Evolutionary conservation across 2,888 invertebrate species (phyloP).

Genomic region (Scelioninae gen. 2): DNA sequence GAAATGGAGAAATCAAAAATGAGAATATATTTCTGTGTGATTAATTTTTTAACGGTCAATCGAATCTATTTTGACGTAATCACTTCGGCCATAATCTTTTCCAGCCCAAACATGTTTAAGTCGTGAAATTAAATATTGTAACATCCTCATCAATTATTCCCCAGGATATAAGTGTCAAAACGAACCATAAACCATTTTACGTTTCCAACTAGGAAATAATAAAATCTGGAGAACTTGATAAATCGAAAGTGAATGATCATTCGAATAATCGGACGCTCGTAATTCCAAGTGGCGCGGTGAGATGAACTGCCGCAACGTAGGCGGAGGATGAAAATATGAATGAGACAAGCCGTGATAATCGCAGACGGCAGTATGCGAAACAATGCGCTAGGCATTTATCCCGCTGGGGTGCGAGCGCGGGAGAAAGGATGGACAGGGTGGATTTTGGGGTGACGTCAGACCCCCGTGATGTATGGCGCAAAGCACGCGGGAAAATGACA

Average conservation of each 20-base stretch:
- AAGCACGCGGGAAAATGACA: slow-evolving; percentile 70
- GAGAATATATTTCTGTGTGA: no score
- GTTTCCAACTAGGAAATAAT: slow-evolving; percentile 21
- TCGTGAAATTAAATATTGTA: no score
- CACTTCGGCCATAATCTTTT: no score
- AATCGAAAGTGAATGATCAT: slow-evolving; percentile 28
- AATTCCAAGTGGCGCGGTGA: slow-evolving; percentile 49
- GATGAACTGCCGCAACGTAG: slow-evolving; percentile 44
- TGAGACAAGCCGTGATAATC: slow-evolving; percentile 66
- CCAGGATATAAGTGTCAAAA: no score
- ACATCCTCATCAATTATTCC: no score
- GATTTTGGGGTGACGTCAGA: slow-evolving; percentile 69
- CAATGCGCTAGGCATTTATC: slow-evolving; percentile 69
- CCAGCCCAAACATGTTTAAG: no score
- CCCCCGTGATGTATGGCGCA: slow-evolving; percentile 69
- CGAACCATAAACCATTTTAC: no score
- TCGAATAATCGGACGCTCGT: slow-evolving; percentile 32
- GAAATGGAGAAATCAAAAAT: no score
- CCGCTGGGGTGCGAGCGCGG: slow-evolving; percentile 61
- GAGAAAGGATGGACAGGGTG: slow-evolving; percentile 58
- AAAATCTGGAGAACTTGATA: slow-evolving; percentile 30
- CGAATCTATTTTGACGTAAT: no score
- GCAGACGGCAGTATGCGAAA: slow-evolving; percentile 70
- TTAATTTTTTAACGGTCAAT: no score
- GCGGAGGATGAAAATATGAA: slow-evolving; percentile 52